phyloP scores from a whole-genome alignment of 2,797 vertebrate genomes.

The Rousettus madagascariensis region DNA sequence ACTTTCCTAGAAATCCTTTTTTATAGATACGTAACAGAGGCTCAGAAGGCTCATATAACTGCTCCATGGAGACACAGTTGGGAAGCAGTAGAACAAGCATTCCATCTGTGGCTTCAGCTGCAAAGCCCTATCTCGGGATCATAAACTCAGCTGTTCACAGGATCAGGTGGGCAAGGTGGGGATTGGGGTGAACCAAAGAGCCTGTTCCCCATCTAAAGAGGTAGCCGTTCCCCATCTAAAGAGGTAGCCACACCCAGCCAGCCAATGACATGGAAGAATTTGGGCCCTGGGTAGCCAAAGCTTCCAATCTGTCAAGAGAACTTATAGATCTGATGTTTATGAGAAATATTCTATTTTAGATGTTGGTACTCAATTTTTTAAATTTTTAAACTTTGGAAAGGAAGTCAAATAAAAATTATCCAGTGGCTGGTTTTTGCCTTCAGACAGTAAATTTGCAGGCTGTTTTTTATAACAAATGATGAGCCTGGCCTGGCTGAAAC shows the following conservation, averaged over 20 bases:
- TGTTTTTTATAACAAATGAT: background rate
- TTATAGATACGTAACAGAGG: background rate
- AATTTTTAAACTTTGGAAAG: background rate
- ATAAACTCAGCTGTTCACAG: background rate
- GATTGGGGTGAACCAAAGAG: background rate
- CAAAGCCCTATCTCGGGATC: background rate
- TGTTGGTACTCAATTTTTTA: background rate
- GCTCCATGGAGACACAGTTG: background rate
- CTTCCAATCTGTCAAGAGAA: background rate
- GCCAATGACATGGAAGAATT: background rate
- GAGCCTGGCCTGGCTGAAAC: background rate
- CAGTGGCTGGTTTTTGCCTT: background rate
- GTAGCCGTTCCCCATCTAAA: background rate
- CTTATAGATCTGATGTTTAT: background rate
- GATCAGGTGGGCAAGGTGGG: background rate
- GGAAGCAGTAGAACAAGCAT: background rate
- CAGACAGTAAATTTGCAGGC: background rate
- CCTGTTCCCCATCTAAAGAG: background rate
- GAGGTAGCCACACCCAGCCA: background rate
- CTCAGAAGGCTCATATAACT: background rate
- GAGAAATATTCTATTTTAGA: background rate
- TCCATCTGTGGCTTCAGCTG: background rate
- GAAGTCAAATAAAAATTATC: background rate
- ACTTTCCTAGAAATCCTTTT: background rate
- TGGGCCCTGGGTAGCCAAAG: background rate